Base-by-base conservation (phyloP, 2,797 vertebrate genomes). In the Micromesistius poutassou region DNA sequence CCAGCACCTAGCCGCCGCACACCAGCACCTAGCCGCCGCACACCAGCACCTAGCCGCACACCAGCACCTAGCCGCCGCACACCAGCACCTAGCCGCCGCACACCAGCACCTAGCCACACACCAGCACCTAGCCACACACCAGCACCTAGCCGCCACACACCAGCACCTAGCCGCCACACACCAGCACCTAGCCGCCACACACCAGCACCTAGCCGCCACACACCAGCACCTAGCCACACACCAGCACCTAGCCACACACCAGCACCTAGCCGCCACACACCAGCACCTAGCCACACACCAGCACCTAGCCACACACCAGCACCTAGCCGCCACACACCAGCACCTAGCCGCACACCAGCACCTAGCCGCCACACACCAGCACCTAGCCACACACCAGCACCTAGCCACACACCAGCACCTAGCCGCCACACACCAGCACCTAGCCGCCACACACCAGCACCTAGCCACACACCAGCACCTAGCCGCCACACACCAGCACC, bases 21-120 rank as follows among this genome's bases (percentile, higher is more conserved):
- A n/a, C n/a, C n/a, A 81, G 78, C 71, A 81, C 78, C 86, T 77
- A 84, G 75, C 74, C 82, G 83, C 72, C 81, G 79, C 81, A 84
- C 74, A 77, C 14, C 6, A 76, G 73, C 81, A 81, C 68, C 84
- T 77, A 62, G 46, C 75, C n/a, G n/a, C n/a, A n/a, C n/a, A n/a
- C n/a, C n/a, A n/a, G n/a, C n/a, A n/a, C n/a, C n/a, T n/a, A n/a
- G n/a, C n/a, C n/a, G n/a, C n/a, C n/a, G n/a, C n/a, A n/a, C n/a
- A n/a, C n/a, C n/a, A 81, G 78, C 71, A 81, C 78, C 86, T 77
- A 84, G 75, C 74, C 82, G 83, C 72, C 81, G 79, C 81, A 84
- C 74, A 77, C 14, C 6, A 76, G 73, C 81, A 81, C 68, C 84
- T 77, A 62, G 46, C 75, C n/a, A n/a, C n/a, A n/a, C n/a, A n/a